Base-by-base conservation (phyloP, 2,888 invertebrate species). In the Amblyteles armatorius region DNA sequence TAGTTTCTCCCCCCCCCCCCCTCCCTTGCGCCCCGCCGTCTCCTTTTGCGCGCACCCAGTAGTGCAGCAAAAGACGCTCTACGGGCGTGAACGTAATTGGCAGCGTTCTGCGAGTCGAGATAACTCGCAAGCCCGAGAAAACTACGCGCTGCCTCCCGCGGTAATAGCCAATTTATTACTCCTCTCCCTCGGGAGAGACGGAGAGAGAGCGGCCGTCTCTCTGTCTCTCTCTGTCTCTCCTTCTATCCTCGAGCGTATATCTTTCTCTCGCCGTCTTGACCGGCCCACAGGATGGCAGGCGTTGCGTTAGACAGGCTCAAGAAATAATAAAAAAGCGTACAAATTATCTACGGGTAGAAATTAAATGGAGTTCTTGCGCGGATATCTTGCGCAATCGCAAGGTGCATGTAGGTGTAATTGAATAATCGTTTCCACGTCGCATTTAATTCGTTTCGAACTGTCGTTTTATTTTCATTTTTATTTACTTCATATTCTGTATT, bases 41-140 rank as follows among this genome's bases (percentile, higher is more conserved):
- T 1, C 22, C 65, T 52, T 22, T 22, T 29, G 33, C 55, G 73
- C 40, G 33, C n/a, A 48, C 19, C 7, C 44, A 26, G 11, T 57
- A 57, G 50, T 65, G 50, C 63, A 73, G 73, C 65, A 76, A 76
- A 65, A 76, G 50, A 65, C 65, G 76, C 16, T 65, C 76, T 65
- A 76, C 29, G 48, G 65, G 65, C 76, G 76, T 65, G 65, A 76
- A 76, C 29, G 65, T 76, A 76, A 76, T 76, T 76, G 76, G 76
- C 76, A 76, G 65, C 76, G 33, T 76, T 65, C 76, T 22, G 65
- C 76, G 65, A 76, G 65, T 26, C 63, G 65, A 65, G 76, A 65
- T 33, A 76, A 65, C 65, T 57, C 57, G 57, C 57, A 57, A 57
- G 22, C 22, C 22, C 65, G 50, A 63, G 76, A 76, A 76, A 76